Percentiles rank a stretch among this genome's conserved stretches.
These are phyloP conservation scores for Grantiella picta DNA, from an alignment of 2,113 vertebrate species.

Conservation along the genomic window DNA sequence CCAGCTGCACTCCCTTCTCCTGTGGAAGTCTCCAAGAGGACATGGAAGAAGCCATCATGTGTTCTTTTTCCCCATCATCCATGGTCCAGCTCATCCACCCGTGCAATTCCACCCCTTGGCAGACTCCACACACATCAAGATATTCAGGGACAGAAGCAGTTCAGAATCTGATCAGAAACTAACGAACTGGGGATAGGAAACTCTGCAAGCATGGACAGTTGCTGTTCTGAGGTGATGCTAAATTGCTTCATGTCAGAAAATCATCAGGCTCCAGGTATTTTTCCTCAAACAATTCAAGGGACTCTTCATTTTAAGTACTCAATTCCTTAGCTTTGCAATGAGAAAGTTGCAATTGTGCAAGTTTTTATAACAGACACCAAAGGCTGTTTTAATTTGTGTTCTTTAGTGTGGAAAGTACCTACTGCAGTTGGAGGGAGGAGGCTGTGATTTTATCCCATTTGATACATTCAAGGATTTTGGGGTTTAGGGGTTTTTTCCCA, in stretches of 20 bases:
- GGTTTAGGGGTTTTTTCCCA: background rate
- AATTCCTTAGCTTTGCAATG: background rate
- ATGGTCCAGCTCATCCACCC: background rate
- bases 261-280: background rate
- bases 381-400: background rate
- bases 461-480: background rate
- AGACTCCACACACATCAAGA: fast-evolving
- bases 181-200: background rate
- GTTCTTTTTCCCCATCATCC: background rate
- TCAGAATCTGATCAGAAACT: background rate
- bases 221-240: background rate
- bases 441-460: background rate
- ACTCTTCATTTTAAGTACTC: background rate
- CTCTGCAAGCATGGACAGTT: background rate
- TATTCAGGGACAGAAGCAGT: no score
- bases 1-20: background rate
- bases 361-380: background rate
- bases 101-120: background rate
- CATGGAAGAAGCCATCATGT: fast-evolving
- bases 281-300: background rate
- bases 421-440: background rate
- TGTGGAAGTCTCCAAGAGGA: fast-evolving
- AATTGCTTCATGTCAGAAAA: background rate
- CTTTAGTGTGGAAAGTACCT: background rate
- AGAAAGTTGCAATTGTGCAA: background rate